phyloP scores from a whole-genome alignment of 2,113 vertebrate genomes.

The Barnardius zonarius region DNA sequence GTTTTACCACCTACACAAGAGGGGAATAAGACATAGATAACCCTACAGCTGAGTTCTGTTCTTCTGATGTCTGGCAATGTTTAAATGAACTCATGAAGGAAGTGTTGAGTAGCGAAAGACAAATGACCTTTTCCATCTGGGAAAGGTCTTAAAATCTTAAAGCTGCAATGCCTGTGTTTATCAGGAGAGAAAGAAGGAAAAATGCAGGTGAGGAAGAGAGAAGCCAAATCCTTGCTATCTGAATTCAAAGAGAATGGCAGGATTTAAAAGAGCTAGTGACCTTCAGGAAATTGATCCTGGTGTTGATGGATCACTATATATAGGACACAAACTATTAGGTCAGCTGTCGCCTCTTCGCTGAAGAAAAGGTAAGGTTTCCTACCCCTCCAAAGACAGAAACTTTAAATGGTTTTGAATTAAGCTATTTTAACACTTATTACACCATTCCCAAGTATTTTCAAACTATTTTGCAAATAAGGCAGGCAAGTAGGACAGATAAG shows the following conservation, averaged over 20 bases:
- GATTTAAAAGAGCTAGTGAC: constrained; percentile 15
- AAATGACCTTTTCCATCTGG: constrained; percentile 73
- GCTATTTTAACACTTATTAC: not conserved
- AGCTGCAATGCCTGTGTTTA: constrained; percentile 38
- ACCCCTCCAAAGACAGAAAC: not conserved
- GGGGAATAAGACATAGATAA: constrained; percentile 59
- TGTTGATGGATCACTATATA: constrained; percentile 41
- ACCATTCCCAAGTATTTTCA: not conserved
- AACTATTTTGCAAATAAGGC: not conserved
- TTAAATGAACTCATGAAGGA: constrained; percentile 72
- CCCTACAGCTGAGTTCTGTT: constrained; percentile 65
- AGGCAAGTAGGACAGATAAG: not conserved
- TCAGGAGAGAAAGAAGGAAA: constrained; percentile 22
- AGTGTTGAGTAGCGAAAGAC: constrained; percentile 74
- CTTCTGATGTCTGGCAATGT: constrained; percentile 68
- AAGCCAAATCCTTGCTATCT: not conserved
- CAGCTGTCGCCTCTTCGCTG: not conserved
- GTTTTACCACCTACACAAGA: constrained; percentile 70
- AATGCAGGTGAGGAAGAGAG: constrained; percentile 45
- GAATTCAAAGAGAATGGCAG: constrained; percentile 4
- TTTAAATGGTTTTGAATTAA: not conserved
- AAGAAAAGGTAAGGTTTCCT: not conserved
- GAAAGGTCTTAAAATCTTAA: constrained; percentile 68
- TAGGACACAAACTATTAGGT: not conserved
- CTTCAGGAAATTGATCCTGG: constrained; percentile 21